phyloP scores from a whole-genome alignment of 2,888 invertebrate genomes.

The Drosophila birchii region DNA sequence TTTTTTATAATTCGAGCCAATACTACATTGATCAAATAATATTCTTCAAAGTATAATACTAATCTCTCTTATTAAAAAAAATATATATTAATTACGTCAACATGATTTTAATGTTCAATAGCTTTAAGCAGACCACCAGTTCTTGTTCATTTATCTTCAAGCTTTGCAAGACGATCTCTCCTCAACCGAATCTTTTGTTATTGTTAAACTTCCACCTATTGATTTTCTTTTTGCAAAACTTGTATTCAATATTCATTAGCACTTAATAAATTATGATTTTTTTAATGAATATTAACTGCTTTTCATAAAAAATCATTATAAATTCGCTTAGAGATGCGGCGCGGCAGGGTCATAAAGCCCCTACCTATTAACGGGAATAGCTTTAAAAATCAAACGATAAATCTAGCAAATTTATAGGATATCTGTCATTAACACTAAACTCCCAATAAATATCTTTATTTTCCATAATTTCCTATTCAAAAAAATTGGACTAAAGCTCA shows the following conservation, averaged over 20 bases:
- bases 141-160: background rate
- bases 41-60: background rate
- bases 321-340: background rate
- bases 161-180: background rate
- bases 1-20: background rate
- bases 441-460: background rate
- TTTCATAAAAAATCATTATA: background rate
- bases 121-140: accelerated
- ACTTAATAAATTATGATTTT: slow-evolving; percentile 7
- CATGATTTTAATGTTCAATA: background rate
- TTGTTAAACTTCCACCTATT: background rate
- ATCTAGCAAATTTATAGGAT: slow-evolving; percentile 8
- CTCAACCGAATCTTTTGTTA: background rate
- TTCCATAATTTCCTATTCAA: background rate
- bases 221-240: background rate
- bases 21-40: background rate
- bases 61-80: background rate
- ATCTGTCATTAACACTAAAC: background rate
- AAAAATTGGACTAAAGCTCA: background rate
- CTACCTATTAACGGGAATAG: background rate
- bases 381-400: background rate
- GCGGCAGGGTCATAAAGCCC: background rate
- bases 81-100: accelerated
- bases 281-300: background rate
- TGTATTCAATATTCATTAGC: slow-evolving; percentile 10